Base-by-base conservation (phyloP, 2,113 vertebrate genomes). In the Fukomys damarensis region DNA sequence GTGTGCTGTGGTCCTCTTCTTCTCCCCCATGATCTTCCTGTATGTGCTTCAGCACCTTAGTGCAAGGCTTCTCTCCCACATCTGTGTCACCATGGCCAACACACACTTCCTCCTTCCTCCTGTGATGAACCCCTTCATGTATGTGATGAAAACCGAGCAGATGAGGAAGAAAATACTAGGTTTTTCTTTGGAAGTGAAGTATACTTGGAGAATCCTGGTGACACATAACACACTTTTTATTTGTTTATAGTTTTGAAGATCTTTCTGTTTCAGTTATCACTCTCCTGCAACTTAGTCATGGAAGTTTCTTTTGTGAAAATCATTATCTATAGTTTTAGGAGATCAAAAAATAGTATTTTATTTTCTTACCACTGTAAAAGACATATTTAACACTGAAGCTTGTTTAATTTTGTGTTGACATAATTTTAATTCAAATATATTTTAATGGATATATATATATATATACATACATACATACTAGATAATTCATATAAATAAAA, bases 21-120 rank as follows among this genome's bases (percentile, higher is more conserved):
- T 97, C 61, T 96, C 91, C 38, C 92, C 95, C 38, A 96, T 96
- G 80, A 87, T 97, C 59, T 97, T 89, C 30, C n/a, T 97, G 5
- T 95, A 92, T 17, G 54, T 97, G 11, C 14, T 95, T 0, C 90
- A 98, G 63, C 59, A 76, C 3, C 97, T 95, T 54, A 92, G 93
- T 2, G 93, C 94, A 0, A 84, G 43, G 17, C 86, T 96, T 70
- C 68, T 95, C 0, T 86, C 94, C 56, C 26, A 85, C 11, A 6
- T 97, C 22, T 97, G 96, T 6, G 88, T 97, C 30, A 58, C 79
- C 41, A 22, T 97, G 38, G 96, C 97, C 28, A 98, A 98, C 59
- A 70, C 97, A 90, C 35, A 68, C 66, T 68, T 68, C 66, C 66
- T 68, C 35, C 20, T 68, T 68, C 17, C 17, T 68, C 66, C 66